phyloP scores from a whole-genome alignment of 2,888 invertebrate genomes.

The Cosmorhoe ocellata region DNA sequence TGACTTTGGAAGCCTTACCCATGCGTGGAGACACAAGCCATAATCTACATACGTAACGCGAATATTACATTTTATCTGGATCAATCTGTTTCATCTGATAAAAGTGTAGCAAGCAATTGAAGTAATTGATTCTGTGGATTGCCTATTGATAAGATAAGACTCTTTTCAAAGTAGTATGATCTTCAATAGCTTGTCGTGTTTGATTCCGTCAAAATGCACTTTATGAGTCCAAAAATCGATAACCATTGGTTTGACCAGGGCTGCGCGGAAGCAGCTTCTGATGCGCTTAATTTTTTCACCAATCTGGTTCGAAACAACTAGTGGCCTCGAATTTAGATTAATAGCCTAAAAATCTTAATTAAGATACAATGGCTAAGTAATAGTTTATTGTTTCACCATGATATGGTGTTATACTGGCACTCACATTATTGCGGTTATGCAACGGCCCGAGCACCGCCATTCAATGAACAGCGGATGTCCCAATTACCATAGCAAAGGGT shows the following conservation, averaged over 20 bases:
- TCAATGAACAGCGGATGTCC: constrained; percentile 45
- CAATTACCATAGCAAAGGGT: constrained; percentile 47
- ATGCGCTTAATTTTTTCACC: no score
- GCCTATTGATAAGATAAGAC: constrained; percentile 16
- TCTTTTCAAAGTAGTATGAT: not conserved
- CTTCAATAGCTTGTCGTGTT: not conserved
- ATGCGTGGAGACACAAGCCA: no score
- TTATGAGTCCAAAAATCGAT: no score
- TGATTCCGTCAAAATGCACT: no score
- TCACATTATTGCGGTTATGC: constrained; percentile 13
- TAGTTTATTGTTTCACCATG: constrained; percentile 15
- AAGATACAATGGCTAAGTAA: constrained; percentile 18
- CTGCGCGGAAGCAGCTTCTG: no score
- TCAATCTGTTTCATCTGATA: constrained; percentile 20
- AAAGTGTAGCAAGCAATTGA: not conserved
- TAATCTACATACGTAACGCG: no score
- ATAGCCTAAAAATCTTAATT: no score
- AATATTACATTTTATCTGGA: not conserved
- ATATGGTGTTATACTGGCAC: not conserved
- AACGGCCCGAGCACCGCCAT: constrained; percentile 32
- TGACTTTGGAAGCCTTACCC: no score
- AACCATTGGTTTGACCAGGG: no score
- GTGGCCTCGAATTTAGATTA: no score
- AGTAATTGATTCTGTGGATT: constrained; percentile 15
- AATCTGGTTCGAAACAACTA: no score